Base-by-base conservation (phyloP, 2,113 vertebrate species). In the Elanoides forficatus region DNA sequence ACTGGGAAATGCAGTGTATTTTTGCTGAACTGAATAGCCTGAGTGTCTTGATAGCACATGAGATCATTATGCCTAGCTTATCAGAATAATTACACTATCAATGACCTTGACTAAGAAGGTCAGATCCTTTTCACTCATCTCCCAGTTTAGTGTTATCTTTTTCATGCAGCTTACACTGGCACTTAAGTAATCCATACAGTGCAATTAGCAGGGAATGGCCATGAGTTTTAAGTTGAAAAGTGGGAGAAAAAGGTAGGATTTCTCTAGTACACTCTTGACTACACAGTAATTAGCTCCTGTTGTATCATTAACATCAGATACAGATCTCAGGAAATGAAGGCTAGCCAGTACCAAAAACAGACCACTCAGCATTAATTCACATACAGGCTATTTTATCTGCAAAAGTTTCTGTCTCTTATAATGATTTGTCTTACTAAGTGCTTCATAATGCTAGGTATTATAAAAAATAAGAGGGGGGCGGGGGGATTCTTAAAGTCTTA, bases 51-150 rank as follows among this genome's bases (percentile, higher is more conserved):
- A 95, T 96, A 91, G 79, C 58, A 78, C 30, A 38, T 15, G 43
- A 94, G 85, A 94, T 94, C 73, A 80, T 92, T 89, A 81, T 81
- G 76, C 74, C 93, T 72, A 32, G 84, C 75, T 96, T 97, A 98
- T 98, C 95, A 95, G 93, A 97, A 97, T 98, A 98, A 98, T 97
- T 97, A 93, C 65, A 59, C 92, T 97, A 92, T 96, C 96, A 92
- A 15, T 96, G 96, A 97, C 98, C 97, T 97, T 97, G 93, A 92
- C 89, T 94, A 93, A 94, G 95, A 96, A 97, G 90, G 93, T 94
- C 94, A 98, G 96, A 97, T 96, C 84, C 94, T 97, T 98, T 97
- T 70, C 63, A 81, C 53, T 92, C 82, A 84, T 97, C 94, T 97
- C 90, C 75, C 87, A 90, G 32, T 95, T 94, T 59, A 78, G 72